phyloP scores from a whole-genome alignment of 2,888 invertebrate genomes.

The Mythimna pallens region DNA sequence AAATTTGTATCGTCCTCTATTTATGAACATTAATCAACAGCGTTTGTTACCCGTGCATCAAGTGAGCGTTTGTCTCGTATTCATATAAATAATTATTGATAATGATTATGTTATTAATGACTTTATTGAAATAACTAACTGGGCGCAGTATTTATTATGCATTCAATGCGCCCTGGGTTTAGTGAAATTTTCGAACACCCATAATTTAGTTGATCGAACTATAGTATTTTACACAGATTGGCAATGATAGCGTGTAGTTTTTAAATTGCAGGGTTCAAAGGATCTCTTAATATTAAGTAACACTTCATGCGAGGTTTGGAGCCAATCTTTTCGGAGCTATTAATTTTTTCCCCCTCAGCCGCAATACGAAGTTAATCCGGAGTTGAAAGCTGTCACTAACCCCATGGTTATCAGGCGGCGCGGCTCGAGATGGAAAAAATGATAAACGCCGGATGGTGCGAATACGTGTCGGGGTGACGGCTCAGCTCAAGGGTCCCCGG shows the following conservation, averaged over 20 bases:
- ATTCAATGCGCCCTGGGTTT: slow-evolving; percentile 44
- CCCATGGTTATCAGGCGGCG: slow-evolving; percentile 75
- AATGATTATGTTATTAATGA: slow-evolving; percentile 63
- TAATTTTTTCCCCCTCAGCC: slow-evolving; percentile 79
- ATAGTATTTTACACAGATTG: slow-evolving; percentile 53
- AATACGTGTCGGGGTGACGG: slow-evolving; percentile 70
- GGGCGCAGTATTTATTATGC: slow-evolving; percentile 57
- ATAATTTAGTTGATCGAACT: slow-evolving; percentile 34
- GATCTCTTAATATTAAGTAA: slow-evolving; percentile 62
- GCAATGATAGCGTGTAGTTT: slow-evolving; percentile 54
- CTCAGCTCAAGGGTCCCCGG: slow-evolving; percentile 49
- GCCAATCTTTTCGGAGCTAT: slow-evolving; percentile 80
- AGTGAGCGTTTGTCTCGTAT: slow-evolving; percentile 59
- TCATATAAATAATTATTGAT: slow-evolving; percentile 61
- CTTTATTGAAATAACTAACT: slow-evolving; percentile 54
- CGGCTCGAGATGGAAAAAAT: slow-evolving; percentile 82
- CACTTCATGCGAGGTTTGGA: slow-evolving; percentile 70
- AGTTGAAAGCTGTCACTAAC: slow-evolving; percentile 84
- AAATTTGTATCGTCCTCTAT: slow-evolving; percentile 28
- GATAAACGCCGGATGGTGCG: slow-evolving; percentile 79
- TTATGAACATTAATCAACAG: slow-evolving; percentile 35
- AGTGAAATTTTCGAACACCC: slow-evolving; percentile 13
- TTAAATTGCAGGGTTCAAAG: slow-evolving; percentile 55
- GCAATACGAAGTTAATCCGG: slow-evolving; percentile 83
- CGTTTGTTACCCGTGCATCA: slow-evolving; percentile 44